A percentile compares a stretch with the other conserved stretches of the same genome.
Evolutionary conservation across 2,797 vertebrate species (phyloP).

Genomic region (Taenioides sp.): DNA sequence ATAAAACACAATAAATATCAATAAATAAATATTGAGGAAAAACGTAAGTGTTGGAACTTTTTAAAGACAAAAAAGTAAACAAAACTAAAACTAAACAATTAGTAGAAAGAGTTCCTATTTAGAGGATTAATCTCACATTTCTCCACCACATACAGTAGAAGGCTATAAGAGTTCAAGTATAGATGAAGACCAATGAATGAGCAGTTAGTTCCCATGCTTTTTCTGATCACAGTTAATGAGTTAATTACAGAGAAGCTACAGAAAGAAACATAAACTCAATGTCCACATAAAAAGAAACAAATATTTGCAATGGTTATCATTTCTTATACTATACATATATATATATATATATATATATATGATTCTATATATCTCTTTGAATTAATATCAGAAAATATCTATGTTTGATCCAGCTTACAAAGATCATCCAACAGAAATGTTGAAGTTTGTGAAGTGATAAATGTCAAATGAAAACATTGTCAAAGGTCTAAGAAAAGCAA

Average conservation of each 20-base stretch:
- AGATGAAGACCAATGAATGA: conserved; percentile 62
- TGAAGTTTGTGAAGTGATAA: conserved; percentile 57
- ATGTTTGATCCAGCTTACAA: conserved; percentile 83
- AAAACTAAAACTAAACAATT: conserved; percentile 38
- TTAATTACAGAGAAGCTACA: conserved; percentile 72
- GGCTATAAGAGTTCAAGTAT: conserved; percentile 76
- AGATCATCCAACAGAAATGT: conserved; percentile 68
- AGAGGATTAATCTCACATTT: conserved; percentile 72
- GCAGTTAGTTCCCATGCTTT: conserved; percentile 57
- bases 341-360: conserved; percentile 30
- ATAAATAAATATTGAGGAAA: conserved; percentile 73
- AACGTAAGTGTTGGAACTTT: conserved; percentile 38
- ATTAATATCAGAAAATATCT: conserved; percentile 80
- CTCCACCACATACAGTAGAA: conserved; percentile 55
- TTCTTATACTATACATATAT: conserved; percentile 73
- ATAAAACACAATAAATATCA: conserved; percentile 71
- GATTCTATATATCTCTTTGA: conserved; percentile 70
- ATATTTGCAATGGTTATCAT: conserved; percentile 68
- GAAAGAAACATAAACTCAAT: conserved; percentile 65
- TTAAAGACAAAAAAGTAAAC: conserved; percentile 28
- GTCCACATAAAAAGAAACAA: conserved; percentile 70
- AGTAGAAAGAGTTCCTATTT: conserved; percentile 62
- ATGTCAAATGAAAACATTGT: conserved; percentile 54
- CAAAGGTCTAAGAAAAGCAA: conserved; percentile 66
- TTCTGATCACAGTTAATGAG: conserved; percentile 72